A percentile compares a stretch with the other conserved stretches of the same genome.
Conservation (phyloP, 2,113 vertebrate genomes). For the Martes martes region DNA sequence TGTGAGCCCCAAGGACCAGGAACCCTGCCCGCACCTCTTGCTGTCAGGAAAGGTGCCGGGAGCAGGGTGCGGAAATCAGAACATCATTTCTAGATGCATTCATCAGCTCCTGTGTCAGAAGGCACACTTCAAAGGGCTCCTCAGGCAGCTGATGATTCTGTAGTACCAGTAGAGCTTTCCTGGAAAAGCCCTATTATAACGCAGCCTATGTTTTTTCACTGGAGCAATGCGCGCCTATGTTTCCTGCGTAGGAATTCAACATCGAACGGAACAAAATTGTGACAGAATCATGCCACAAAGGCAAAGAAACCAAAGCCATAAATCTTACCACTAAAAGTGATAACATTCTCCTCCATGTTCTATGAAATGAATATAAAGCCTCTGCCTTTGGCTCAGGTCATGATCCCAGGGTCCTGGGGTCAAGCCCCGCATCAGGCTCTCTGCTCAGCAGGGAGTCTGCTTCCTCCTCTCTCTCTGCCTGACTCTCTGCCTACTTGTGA, state of each 20-base stretch:
- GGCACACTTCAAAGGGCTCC: background rate
- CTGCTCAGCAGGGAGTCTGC: too few relatives aligned
- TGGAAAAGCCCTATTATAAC: background rate
- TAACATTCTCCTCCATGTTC: background rate
- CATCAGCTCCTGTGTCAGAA: background rate
- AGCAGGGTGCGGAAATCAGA: background rate
- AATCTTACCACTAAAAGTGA: background rate
- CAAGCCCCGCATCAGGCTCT: too few relatives aligned
- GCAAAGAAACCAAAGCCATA: background rate
- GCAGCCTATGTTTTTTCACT: background rate
- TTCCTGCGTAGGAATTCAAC: background rate
- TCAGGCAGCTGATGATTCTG: background rate
- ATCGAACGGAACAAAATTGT: background rate
- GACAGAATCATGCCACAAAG: background rate
- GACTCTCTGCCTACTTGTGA: too few relatives aligned
- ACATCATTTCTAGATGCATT: background rate
- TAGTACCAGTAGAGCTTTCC: background rate
- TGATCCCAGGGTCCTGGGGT: too few relatives aligned
- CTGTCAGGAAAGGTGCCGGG: background rate
- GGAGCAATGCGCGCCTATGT: rapidly evolving
- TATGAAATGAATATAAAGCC: background rate
- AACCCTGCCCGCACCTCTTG: background rate
- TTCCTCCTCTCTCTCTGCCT: too few relatives aligned
- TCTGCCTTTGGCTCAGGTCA: too few relatives aligned
- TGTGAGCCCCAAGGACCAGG: background rate